A percentile compares a stretch with the other conserved stretches of the same genome.
Conservation (phyloP, 1,140 invertebrate genomes). For the Orussus abietinus region DNA sequence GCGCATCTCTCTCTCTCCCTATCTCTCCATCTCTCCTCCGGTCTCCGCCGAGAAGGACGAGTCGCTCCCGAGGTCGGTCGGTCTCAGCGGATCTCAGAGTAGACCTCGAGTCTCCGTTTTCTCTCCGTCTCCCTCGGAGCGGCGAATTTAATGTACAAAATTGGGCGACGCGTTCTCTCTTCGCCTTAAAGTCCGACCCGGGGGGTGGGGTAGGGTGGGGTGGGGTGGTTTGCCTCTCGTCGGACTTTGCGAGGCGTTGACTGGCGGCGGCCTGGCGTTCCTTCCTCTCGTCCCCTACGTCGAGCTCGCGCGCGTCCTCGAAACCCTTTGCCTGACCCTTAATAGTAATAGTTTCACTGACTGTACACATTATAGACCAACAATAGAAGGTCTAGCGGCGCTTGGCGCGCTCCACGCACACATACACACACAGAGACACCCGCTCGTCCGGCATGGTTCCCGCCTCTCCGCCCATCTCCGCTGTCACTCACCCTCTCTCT, state of each 20-base stretch:
- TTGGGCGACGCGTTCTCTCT: too few relatives aligned
- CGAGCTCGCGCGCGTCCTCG: too few relatives aligned
- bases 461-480: constrained; percentile 2
- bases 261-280: constrained; percentile 16
- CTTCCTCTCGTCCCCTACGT: constrained; percentile 2
- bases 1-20: constrained; percentile 4
- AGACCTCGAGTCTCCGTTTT: too few relatives aligned
- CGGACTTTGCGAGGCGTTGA: constrained; percentile 18
- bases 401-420: constrained; percentile 41
- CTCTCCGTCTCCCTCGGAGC: neutral
- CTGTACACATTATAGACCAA: constrained; percentile 56
- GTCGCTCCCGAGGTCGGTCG: too few relatives aligned
- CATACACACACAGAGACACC: constrained; percentile 37
- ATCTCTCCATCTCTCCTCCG: constrained; percentile 4
- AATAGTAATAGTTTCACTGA: constrained; percentile 57
- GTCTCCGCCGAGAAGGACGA: too few relatives aligned
- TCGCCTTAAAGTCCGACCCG: too few relatives aligned
- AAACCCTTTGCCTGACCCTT: constrained; percentile 46
- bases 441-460: constrained; percentile 23
- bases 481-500: constrained; percentile 10
- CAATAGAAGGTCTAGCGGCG: constrained; percentile 50
- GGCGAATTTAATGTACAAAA: too few relatives aligned
- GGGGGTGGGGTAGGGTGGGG: too few relatives aligned
- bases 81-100: too few relatives aligned
- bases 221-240: too few relatives aligned